Conservation (phyloP, 1,140 invertebrate genomes). For the Contarinia nasturtii region DNA sequence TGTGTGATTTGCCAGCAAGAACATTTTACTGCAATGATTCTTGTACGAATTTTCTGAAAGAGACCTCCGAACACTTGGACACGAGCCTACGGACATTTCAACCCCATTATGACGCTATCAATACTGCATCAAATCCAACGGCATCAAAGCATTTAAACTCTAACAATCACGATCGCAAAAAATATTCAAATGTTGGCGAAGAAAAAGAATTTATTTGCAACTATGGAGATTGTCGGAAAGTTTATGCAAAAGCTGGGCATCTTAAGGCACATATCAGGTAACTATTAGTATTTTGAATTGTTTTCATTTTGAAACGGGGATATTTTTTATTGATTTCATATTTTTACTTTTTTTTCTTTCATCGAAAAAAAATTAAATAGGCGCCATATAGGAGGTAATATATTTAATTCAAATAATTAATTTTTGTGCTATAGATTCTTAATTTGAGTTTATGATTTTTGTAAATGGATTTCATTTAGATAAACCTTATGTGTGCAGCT, state of each 20-base stretch:
- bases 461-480: too few relatives aligned
- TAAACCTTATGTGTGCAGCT: conserved; percentile 80
- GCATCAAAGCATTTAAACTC: conserved; percentile 3
- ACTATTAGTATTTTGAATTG: too few relatives aligned
- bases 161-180: conserved; percentile 1
- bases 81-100: not conserved
- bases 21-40: conserved; percentile 25
- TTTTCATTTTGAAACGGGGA: too few relatives aligned
- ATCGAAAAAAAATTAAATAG: too few relatives aligned
- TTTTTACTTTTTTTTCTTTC: too few relatives aligned
- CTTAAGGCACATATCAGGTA: conserved; percentile 84
- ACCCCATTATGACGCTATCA: conserved; percentile 5
- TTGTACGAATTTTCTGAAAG: conserved; percentile 23
- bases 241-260: conserved; percentile 87
- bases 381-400: not conserved
- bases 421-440: not conserved
- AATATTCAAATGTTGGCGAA: conserved; percentile 4
- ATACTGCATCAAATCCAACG: conserved; percentile 5
- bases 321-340: too few relatives aligned
- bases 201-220: conserved; percentile 35
- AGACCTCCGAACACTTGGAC: conserved; percentile 17
- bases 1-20: conserved; percentile 16
- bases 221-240: conserved; percentile 37
- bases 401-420: not conserved
- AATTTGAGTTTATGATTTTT: too few relatives aligned